Percentiles rank a stretch among this genome's conserved stretches.
Evolutionary conservation across 2,888 invertebrate genomes (phyloP).

Genomic region (Marasmarcha lunaedactyla): DNA sequence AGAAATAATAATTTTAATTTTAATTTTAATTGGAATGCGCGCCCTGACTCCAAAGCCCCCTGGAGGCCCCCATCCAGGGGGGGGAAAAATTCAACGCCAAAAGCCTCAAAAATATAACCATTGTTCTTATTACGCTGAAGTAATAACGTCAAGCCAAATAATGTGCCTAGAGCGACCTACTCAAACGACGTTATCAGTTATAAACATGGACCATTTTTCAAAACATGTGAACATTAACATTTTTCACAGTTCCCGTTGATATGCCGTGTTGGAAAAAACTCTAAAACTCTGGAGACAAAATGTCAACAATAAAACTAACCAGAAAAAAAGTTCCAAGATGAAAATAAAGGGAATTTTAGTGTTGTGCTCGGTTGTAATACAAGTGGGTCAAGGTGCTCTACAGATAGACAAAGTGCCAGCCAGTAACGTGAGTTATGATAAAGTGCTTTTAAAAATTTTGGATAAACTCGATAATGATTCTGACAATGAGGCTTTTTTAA

Average conservation of each 20-base stretch:
- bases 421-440: constrained; percentile 17
- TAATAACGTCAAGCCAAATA: too few relatives aligned
- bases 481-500: constrained; percentile 35
- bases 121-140: too few relatives aligned
- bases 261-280: constrained; percentile 2
- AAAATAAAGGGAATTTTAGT: constrained; percentile 20
- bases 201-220: constrained; percentile 4
- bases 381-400: constrained; percentile 16
- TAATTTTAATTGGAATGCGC: too few relatives aligned
- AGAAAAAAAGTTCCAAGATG: constrained; percentile 34
- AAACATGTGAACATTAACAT: too few relatives aligned
- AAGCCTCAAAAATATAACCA: too few relatives aligned
- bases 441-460: constrained; percentile 34
- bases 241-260: too few relatives aligned
- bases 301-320: constrained; percentile 30
- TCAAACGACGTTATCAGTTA: neutral
- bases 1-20: too few relatives aligned
- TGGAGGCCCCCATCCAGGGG: too few relatives aligned
- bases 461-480: constrained; percentile 37
- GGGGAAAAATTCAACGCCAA: too few relatives aligned
- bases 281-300: constrained; percentile 12
- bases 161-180: too few relatives aligned
- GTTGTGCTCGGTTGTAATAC: constrained; percentile 19
- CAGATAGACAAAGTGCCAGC: too few relatives aligned
- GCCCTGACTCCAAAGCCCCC: too few relatives aligned